phyloP scores from a whole-genome alignment of 2,888 invertebrate genomes.

The Tineola bisselliella region DNA sequence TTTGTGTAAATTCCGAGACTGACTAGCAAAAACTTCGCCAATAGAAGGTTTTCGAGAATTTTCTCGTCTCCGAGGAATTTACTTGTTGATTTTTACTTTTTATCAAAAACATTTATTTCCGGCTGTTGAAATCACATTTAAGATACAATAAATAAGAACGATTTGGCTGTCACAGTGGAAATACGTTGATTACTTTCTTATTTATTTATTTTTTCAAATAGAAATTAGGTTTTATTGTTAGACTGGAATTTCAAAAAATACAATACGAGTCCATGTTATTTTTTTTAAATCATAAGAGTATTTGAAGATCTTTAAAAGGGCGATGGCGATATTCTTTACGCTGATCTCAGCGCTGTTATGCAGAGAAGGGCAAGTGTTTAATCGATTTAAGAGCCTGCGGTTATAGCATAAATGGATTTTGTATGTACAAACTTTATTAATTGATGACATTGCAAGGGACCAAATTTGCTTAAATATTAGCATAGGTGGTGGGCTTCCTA shows the following conservation, averaged over 20 bases:
- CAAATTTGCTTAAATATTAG: conserved; percentile 2
- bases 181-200: neutral
- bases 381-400: conserved; percentile 29
- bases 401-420: neutral
- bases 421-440: neutral
- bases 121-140: neutral
- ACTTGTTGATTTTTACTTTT: conserved; percentile 8
- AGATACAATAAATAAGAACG: neutral
- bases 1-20: neutral
- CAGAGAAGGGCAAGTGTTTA: conserved; percentile 27
- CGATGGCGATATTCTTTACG: conserved; percentile 18
- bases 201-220: neutral
- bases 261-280: neutral
- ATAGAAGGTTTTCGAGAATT: neutral
- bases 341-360: conserved; percentile 24
- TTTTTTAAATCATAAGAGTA: neutral
- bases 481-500: neutral
- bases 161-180: neutral
- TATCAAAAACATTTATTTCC: neutral
- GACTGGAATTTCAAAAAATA: conserved; percentile 3
- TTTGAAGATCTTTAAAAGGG: neutral
- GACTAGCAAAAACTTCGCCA: neutral
- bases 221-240: too few relatives aligned
- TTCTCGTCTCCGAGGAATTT: neutral
- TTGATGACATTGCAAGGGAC: conserved; percentile 1